Percentiles rank a stretch among this genome's conserved stretches.
Conservation (phyloP, 2,888 invertebrate genomes). For the Caenorhabditis macrosperma region DNA sequence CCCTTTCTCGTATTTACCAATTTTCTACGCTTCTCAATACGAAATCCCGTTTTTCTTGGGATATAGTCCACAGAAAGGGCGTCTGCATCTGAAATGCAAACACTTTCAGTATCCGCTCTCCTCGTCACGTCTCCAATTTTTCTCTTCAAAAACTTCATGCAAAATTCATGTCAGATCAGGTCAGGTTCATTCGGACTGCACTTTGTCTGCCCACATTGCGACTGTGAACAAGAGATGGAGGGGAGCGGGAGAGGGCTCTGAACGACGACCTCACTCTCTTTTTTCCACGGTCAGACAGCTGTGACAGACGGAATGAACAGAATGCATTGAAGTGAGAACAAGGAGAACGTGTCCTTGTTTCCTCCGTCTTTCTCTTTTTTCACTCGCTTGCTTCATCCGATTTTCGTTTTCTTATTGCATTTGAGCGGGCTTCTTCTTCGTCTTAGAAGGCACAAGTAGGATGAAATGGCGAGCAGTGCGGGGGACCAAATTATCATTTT, state of each 20-base stretch:
- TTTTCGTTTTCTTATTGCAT: slow-evolving; percentile 54
- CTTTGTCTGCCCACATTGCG: too few relatives aligned
- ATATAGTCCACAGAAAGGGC: slow-evolving; percentile 17
- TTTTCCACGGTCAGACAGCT: slow-evolving; percentile 35
- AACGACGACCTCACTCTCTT: too few relatives aligned
- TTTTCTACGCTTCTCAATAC: too few relatives aligned
- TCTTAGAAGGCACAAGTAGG: slow-evolving; percentile 32
- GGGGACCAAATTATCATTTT: slow-evolving; percentile 44
- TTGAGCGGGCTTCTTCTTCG: slow-evolving; percentile 19
- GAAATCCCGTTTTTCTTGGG: neutral
- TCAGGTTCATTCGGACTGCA: neutral
- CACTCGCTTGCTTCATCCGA: slow-evolving; percentile 27
- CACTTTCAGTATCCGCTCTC: neutral
- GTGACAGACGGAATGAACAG: slow-evolving; percentile 23
- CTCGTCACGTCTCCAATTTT: neutral
- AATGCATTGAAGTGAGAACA: slow-evolving; percentile 49
- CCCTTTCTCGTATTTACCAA: too few relatives aligned
- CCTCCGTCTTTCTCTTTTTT: slow-evolving; percentile 12
- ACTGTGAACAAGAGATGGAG: too few relatives aligned
- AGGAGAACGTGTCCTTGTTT: slow-evolving; percentile 47
- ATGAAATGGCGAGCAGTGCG: slow-evolving; percentile 18
- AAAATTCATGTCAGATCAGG: slow-evolving; percentile 3
- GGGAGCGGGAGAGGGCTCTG: too few relatives aligned
- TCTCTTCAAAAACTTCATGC: neutral
- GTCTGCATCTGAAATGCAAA: slow-evolving; percentile 15